These are phyloP conservation scores for Otus sunia DNA, from an alignment of 2,113 vertebrate genomes.

Conservation along the genomic window DNA sequence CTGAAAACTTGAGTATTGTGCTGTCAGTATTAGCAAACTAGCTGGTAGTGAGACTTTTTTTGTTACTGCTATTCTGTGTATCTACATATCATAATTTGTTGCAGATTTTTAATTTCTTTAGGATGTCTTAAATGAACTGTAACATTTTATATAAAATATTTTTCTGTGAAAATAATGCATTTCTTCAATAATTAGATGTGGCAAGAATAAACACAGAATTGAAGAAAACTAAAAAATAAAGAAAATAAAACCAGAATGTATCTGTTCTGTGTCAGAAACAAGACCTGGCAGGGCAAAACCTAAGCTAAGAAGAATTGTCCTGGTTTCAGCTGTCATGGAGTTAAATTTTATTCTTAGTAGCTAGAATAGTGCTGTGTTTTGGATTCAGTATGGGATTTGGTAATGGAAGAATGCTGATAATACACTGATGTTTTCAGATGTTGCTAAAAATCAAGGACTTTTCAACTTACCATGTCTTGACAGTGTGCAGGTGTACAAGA, in stretches of 20 bases:
- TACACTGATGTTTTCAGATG: too few relatives aligned
- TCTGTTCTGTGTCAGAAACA: not conserved
- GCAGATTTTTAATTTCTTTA: not conserved
- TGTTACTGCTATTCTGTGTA: not conserved
- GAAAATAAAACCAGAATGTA: not conserved
- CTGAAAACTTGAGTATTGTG: not conserved
- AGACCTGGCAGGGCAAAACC: not conserved
- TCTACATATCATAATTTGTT: not conserved
- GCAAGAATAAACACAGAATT: not conserved
- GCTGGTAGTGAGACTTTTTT: not conserved
- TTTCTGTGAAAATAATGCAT: not conserved
- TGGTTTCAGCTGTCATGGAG: too few relatives aligned
- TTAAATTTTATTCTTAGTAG: too few relatives aligned
- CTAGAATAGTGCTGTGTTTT: too few relatives aligned
- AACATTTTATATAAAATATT: not conserved
- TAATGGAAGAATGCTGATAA: too few relatives aligned
- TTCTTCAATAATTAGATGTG: not conserved
- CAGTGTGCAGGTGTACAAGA: too few relatives aligned
- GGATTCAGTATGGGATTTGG: too few relatives aligned
- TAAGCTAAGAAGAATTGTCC: not conserved
- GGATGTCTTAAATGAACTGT: not conserved
- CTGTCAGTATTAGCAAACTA: not conserved
- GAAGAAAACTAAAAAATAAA: not conserved
- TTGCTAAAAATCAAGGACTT: too few relatives aligned
- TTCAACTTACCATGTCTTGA: too few relatives aligned